A percentile compares a stretch with the other conserved stretches of the same genome.
phyloP scores from a whole-genome alignment of 2,888 invertebrate genomes.

The Zele albiditarsus region DNA sequence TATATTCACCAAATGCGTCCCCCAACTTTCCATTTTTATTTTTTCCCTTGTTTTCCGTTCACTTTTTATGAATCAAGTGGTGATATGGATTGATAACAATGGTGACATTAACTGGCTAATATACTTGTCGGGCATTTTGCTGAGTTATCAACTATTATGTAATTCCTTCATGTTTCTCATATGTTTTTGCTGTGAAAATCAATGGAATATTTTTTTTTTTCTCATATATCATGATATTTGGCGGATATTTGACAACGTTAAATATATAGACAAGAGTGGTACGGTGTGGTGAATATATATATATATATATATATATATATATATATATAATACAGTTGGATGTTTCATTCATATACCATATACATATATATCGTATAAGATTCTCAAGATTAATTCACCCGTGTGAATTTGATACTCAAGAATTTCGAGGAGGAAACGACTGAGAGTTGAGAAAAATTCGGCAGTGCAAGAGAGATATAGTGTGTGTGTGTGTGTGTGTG shows the following conservation, averaged over 20 bases:
- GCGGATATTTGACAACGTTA: too few relatives aligned
- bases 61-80: constrained; percentile 30
- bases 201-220: background rate
- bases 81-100: constrained; percentile 37
- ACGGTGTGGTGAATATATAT: too few relatives aligned
- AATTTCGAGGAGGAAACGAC: background rate
- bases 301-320: too few relatives aligned
- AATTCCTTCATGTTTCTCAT: constrained; percentile 17
- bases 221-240: too few relatives aligned
- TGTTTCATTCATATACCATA: too few relatives aligned
- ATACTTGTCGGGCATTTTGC: constrained; percentile 35
- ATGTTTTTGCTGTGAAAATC: background rate
- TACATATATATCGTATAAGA: too few relatives aligned
- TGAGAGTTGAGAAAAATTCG: constrained; percentile 14
- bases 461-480: too few relatives aligned
- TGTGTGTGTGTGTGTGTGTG: too few relatives aligned
- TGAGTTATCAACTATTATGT: constrained; percentile 28
- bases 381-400: background rate
- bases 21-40: constrained; percentile 14
- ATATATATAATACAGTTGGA: too few relatives aligned
- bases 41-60: constrained; percentile 12
- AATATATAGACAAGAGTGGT: too few relatives aligned
- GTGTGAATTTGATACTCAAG: constrained; percentile 6
- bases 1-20: constrained; percentile 38
- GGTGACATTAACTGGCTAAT: constrained; percentile 29